These are phyloP conservation scores for Leuciscus waleckii DNA, from an alignment of 2,797 vertebrate species.

Conservation along the genomic window DNA sequence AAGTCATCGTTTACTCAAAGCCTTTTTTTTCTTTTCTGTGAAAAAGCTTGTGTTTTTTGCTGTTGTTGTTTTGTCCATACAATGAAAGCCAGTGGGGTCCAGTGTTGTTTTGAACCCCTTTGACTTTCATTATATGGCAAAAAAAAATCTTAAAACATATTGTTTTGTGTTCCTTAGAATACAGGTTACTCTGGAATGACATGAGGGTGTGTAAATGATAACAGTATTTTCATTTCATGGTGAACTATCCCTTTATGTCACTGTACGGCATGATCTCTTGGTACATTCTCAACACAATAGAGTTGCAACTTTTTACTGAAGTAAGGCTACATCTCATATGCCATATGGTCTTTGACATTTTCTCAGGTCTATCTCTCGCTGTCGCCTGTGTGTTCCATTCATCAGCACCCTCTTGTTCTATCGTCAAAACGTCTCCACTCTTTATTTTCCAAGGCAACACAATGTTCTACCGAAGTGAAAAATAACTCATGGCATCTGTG, in stretches of 20 bases:
- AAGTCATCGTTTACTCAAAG: background rate
- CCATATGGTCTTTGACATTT: slow-evolving; percentile 56
- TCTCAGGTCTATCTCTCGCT: slow-evolving; percentile 25
- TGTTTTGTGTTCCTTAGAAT: background rate
- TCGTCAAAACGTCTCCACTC: slow-evolving; percentile 49
- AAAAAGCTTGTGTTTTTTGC: too few relatives aligned
- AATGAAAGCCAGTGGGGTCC: background rate
- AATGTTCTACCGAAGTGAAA: slow-evolving; percentile 61
- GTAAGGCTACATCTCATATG: slow-evolving; percentile 21
- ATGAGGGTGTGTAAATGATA: background rate
- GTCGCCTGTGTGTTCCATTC: slow-evolving; percentile 50
- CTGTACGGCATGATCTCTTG: background rate
- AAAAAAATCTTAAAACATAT: background rate
- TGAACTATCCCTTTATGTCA: background rate
- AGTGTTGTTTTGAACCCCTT: background rate
- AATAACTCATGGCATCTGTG: slow-evolving; percentile 72
- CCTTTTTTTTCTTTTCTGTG: background rate
- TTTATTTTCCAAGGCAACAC: slow-evolving; percentile 64
- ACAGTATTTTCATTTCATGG: background rate
- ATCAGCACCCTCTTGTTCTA: slow-evolving; percentile 55
- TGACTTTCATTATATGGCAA: background rate
- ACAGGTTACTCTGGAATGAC: background rate
- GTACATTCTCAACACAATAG: background rate
- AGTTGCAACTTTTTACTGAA: slow-evolving; percentile 5
- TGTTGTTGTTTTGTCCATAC: background rate